Base-by-base conservation (phyloP, 2,113 vertebrate genomes). In the Cynopterus brachyotis region DNA sequence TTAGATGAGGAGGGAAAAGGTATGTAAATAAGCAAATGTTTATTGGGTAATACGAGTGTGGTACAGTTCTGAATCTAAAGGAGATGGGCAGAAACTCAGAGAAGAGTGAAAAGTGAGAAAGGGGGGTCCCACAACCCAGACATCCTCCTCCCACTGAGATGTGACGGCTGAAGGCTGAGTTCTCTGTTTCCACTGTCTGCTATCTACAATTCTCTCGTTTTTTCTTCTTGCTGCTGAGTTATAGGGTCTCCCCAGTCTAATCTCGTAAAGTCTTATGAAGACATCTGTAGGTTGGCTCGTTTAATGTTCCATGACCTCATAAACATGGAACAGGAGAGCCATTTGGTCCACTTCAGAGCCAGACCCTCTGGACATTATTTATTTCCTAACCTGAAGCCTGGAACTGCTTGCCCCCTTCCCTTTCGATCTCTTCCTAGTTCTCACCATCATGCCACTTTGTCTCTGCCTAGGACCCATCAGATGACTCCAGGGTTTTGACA, bases 261-360 rank as follows among this genome's bases (percentile, higher is more conserved):
- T 96, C 95, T 98, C 95, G 26, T 98, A 98, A 98, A 98, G 96
- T 97, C 95, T 98, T 96, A 98, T 95, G 97, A 97, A 98, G 97
- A 98, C 98, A 98, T 98, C 97, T 97, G 98, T 98, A 98, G 98
- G 96, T 89, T 97, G 93, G 91, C 97, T 98, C 94, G 92, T 81
- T 98, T 98, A 98, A 98, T 98, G 98, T 96, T 92, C 96, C 96
- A 60, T 97, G 97, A 98, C 97, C 95, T 86, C 91, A 96, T 98
- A 98, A 98, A 98, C 98, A 97, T 91, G 96, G 93, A 94, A 84
- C 80, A 93, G 40, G 93, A 98, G 97, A 96, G 97, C 97, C 96
- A 96, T 97, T 98, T 97, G 97, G 97, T 95, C 95, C 93, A 97
- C 97, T 95, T 98, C 91, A 96, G 97, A 97, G 97, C 93, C 88